Percentiles rank a stretch among this genome's conserved stretches.
These are phyloP conservation scores for Prolemur simus DNA, from an alignment of 2,113 vertebrate species.

Conservation along the genomic window DNA sequence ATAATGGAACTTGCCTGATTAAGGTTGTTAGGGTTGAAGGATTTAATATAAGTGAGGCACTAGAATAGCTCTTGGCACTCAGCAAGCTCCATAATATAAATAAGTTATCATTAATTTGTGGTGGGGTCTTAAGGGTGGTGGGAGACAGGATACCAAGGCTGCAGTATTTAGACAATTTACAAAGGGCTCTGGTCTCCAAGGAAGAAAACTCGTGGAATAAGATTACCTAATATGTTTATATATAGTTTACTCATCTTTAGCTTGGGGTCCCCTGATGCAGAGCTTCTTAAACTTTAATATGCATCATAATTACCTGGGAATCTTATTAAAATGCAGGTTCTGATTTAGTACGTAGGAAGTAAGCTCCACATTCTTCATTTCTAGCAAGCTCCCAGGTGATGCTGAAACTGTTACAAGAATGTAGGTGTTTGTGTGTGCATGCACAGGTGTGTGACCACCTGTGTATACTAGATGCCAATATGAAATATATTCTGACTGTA, in stretches of 20 bases:
- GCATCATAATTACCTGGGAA: not conserved
- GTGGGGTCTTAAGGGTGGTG: not conserved
- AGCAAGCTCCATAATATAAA: not conserved
- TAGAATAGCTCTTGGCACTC: not conserved
- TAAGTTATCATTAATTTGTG: not conserved
- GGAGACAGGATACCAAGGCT: not conserved
- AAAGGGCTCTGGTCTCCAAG: not conserved
- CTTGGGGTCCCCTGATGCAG: not conserved
- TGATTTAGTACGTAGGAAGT: not conserved
- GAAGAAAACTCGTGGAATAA: not conserved
- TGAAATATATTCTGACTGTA: not conserved
- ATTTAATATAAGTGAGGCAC: not conserved
- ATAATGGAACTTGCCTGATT: not conserved
- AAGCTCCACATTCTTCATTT: not conserved
- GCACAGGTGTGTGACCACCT: not conserved
- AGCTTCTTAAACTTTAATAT: not conserved
- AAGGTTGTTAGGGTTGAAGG: not conserved
- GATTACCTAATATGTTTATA: not conserved
- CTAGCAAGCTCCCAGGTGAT: not conserved
- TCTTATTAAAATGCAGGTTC: not conserved
- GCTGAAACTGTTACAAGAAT: not conserved
- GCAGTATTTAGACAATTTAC: not conserved
- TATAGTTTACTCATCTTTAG: not conserved
- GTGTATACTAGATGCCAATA: not conserved
- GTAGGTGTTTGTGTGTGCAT: not conserved